A percentile compares a stretch with the other conserved stretches of the same genome.
Conservation (phyloP, 64 coral and sea anemone species). For the Acropora yongei region DNA sequence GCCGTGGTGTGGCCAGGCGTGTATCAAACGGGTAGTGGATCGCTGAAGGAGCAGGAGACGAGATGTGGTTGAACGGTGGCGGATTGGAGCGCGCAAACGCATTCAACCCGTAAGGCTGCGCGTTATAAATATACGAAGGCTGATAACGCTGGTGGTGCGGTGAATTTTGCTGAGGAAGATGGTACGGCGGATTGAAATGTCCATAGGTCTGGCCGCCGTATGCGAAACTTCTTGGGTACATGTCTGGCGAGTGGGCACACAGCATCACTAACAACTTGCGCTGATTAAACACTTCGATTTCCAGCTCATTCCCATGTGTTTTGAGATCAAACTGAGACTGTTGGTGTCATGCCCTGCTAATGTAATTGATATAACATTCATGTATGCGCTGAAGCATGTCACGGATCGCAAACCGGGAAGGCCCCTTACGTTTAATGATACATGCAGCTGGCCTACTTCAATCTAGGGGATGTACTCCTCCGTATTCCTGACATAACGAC, state of each 20-base stretch:
- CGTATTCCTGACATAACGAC: constrained; percentile 33
- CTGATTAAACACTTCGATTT: constrained; percentile 40
- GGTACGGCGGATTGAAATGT: constrained; percentile 44
- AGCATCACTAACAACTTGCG: background rate
- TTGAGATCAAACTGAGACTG: constrained; percentile 57
- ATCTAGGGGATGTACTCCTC: background rate
- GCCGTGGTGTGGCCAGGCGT: constrained; percentile 15
- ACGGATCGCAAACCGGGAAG: background rate
- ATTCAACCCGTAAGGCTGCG: constrained; percentile 55
- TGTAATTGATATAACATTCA: constrained; percentile 59
- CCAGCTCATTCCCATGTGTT: constrained; percentile 30
- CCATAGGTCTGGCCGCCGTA: constrained; percentile 53
- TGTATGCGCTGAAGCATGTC: background rate
- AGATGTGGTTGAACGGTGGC: constrained; percentile 60
- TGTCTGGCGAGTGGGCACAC: background rate
- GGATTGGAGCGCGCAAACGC: constrained; percentile 46
- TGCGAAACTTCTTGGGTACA: constrained; percentile 59
- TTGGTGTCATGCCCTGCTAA: constrained; percentile 49
- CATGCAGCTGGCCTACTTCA: constrained; percentile 33
- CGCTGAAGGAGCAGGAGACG: constrained; percentile 24
- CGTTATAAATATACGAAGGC: constrained; percentile 55
- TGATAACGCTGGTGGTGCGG: constrained; percentile 54
- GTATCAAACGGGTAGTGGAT: constrained; percentile 33
- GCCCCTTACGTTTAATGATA: constrained; percentile 48
- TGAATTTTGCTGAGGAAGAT: constrained; percentile 54